Percentiles rank a stretch among this genome's conserved stretches.
Evolutionary conservation across 2,888 invertebrate genomes (phyloP).

Genomic region (Apamea epomidion): DNA sequence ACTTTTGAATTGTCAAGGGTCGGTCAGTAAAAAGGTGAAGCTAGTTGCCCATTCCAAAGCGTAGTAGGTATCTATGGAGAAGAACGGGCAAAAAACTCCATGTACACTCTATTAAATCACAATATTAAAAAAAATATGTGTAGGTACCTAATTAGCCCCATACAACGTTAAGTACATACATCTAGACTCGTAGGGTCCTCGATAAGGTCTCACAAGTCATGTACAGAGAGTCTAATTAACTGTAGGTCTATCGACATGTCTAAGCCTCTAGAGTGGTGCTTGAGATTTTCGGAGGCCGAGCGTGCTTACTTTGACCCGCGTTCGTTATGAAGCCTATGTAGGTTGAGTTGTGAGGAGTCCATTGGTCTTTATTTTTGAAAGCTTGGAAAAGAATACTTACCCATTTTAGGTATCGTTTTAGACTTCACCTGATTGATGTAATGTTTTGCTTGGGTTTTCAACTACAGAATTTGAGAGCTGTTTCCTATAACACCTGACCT

Average conservation of each 20-base stretch:
- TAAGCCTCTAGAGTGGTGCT: slow-evolving; percentile 41
- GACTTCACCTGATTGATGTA: background rate
- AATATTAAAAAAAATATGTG: background rate
- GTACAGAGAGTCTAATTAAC: slow-evolving; percentile 58
- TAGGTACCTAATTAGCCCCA: slow-evolving; percentile 5
- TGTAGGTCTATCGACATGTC: slow-evolving; percentile 43
- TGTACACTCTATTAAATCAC: too few relatives aligned
- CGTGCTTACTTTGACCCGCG: slow-evolving; percentile 47
- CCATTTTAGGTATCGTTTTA: background rate
- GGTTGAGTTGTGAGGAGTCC: background rate
- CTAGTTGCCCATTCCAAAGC: too few relatives aligned
- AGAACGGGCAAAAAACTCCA: too few relatives aligned
- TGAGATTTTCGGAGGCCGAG: slow-evolving; percentile 40
- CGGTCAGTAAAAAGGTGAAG: too few relatives aligned
- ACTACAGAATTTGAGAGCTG: background rate
- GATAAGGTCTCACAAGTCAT: slow-evolving; percentile 44
- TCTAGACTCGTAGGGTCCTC: slow-evolving; percentile 35
- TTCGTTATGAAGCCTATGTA: slow-evolving; percentile 11
- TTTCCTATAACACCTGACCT: background rate
- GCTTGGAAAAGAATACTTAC: background rate
- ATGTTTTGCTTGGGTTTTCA: background rate
- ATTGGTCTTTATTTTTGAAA: background rate
- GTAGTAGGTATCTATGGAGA: too few relatives aligned
- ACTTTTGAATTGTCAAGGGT: too few relatives aligned
- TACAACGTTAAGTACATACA: slow-evolving; percentile 23